These are phyloP conservation scores for Zele albiditarsus DNA, from an alignment of 2,888 invertebrate genomes.

Conservation along the genomic window DNA sequence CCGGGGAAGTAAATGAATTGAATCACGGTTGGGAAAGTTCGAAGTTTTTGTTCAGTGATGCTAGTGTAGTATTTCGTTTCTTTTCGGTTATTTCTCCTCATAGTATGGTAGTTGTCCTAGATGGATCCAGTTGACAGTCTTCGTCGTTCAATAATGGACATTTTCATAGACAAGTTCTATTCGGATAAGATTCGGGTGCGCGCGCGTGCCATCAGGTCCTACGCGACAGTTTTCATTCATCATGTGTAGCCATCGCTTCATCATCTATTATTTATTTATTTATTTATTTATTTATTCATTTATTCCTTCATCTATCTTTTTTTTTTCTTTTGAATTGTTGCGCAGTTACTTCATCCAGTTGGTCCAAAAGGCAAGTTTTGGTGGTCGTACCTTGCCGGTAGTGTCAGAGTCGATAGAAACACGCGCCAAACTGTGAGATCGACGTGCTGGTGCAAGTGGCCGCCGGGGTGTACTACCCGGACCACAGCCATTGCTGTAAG, in stretches of 20 bases:
- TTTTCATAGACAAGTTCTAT: background rate
- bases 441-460: conserved; percentile 71
- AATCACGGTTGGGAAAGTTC: background rate
- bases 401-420: conserved; percentile 72
- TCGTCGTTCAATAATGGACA: background rate
- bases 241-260: background rate
- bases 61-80: background rate
- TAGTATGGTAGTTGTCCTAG: background rate
- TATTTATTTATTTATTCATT: background rate
- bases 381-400: conserved; percentile 81
- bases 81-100: background rate
- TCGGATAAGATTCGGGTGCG: background rate
- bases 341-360: conserved; percentile 76
- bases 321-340: background rate
- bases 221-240: background rate
- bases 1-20: background rate
- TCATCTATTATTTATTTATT: background rate
- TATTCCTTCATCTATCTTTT: background rate
- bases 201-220: background rate
- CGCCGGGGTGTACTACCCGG: conserved; percentile 66
- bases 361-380: conserved; percentile 82
- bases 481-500: conserved; percentile 35
- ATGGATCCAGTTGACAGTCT: background rate
- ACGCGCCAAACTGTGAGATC: conserved; percentile 69
- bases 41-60: background rate